phyloP scores from a whole-genome alignment of 2,888 invertebrate species.

The Macaria notata region DNA sequence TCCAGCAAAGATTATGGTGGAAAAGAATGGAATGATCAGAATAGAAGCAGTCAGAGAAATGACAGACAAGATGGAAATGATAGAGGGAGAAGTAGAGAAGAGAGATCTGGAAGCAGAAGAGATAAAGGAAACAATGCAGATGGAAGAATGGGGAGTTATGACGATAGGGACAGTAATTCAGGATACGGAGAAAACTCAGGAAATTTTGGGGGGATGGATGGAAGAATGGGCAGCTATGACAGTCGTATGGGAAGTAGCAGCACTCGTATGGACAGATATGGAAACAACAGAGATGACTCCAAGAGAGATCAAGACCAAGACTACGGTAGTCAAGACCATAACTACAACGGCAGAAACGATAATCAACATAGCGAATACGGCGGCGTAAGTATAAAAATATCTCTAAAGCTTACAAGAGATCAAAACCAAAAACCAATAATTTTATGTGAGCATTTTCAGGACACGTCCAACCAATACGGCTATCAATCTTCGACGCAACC shows the following conservation, averaged over 20 bases:
- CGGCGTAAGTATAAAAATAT: constrained; percentile 48
- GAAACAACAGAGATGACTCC: constrained; percentile 32
- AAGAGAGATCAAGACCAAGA: constrained; percentile 30
- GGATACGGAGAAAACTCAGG: constrained; percentile 27
- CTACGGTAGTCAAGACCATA: constrained; percentile 37
- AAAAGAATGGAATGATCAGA: constrained; percentile 54
- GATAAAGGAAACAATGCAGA: constrained; percentile 37
- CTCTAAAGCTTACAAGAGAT: not conserved
- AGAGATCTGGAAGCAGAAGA: constrained; percentile 40
- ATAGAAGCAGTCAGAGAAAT: constrained; percentile 44
- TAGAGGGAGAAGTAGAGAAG: constrained; percentile 34
- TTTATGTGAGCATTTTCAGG: constrained; percentile 34
- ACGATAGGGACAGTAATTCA: constrained; percentile 28
- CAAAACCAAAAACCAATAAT: not conserved
- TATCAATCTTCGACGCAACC: constrained; percentile 46
- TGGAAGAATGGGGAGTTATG: constrained; percentile 34
- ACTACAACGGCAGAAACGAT: constrained; percentile 46
- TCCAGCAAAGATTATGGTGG: constrained; percentile 46
- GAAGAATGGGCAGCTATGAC: constrained; percentile 11
- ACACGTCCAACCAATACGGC: constrained; percentile 44
- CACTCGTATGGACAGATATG: constrained; percentile 30
- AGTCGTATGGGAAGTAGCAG: constrained; percentile 28
- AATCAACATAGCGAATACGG: constrained; percentile 56
- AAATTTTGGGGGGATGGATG: constrained; percentile 8
- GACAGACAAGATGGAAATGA: constrained; percentile 41